Evolutionary conservation across 2,888 invertebrate genomes (phyloP), one percentile per base, ranked within the genome.

Genomic region (Pteria penguin): DNA sequence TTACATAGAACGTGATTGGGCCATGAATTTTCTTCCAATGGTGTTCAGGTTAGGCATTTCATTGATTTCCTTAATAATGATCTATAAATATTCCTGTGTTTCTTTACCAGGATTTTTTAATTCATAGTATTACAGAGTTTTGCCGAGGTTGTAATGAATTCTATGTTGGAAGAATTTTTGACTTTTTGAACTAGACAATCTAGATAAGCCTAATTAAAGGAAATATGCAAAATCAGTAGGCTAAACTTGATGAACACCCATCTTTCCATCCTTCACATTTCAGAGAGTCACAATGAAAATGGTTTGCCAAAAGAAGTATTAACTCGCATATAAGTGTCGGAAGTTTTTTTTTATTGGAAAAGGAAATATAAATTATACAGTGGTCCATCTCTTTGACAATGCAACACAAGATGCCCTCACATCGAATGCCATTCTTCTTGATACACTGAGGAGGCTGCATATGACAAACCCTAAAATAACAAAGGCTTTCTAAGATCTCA

Each of bases 401-500:
- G 65, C 72, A 8, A 32, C 63, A 26, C 72, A 72, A 57, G 72
- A 65, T 65, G 33, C 65, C 5, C 24, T n/a, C 4, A 72, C 65
- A 4, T 72, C 72, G 27, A 65, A 63, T 65, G 57, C 57, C 22
- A 57, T 65, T 31, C 55, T 72, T 24, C n/a, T 14, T 4, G 32
- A 72, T n/a, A 52, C 54, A 4, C n/a, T 66, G 14, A 24, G 24
- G 27, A 32, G 32, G 11, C 36, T 68, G 27, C 31, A 60, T 24
- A 5, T 31, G 14, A 62, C 52, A 3, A 58, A 66, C n/a, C 70
- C 70, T 24, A 63, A 27, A 3, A 8, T 71, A 3, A 52, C 18
- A n/a, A 65, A 61, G 31, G 45, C 62, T 4, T 75, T 32, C 24
- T 75, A 31, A 57, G 75, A 70, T 75, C 65, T 32, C 71, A 71